phyloP scores from a whole-genome alignment of 2,113 vertebrate species.

The Fulmarus glacialis region DNA sequence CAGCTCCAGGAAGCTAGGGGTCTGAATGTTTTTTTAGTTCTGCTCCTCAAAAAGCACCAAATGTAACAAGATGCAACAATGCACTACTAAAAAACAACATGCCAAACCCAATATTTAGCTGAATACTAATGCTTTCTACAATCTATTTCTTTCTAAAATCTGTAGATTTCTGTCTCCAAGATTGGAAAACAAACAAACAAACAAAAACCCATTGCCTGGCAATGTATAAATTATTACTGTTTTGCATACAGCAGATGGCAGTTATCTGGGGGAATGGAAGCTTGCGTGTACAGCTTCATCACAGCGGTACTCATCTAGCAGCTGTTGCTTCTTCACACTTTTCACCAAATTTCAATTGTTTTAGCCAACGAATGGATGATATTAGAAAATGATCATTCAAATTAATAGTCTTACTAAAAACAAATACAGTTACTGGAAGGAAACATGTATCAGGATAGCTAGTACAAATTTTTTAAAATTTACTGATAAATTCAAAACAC shows the following conservation, averaged over 20 bases:
- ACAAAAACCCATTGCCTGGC: constrained; percentile 74
- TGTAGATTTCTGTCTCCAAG: constrained; percentile 2
- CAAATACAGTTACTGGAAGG: neutral
- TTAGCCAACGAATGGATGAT: constrained; percentile 3
- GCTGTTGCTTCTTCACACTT: constrained; percentile 84
- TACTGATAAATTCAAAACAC: neutral
- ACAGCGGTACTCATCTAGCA: constrained; percentile 81
- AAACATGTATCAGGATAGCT: neutral
- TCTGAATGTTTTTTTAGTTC: neutral
- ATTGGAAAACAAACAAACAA: constrained; percentile 29
- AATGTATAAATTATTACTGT: constrained; percentile 85
- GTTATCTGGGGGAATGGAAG: constrained; percentile 81
- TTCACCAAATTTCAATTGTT: constrained; percentile 62
- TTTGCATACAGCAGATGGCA: constrained; percentile 95
- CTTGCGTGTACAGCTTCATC: constrained; percentile 69
- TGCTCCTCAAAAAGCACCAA: neutral
- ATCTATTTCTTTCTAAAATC: neutral
- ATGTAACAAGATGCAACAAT: neutral
- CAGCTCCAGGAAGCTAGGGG: neutral
- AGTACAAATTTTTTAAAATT: neutral
- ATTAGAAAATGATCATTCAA: constrained; percentile 50
- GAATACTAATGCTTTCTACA: neutral
- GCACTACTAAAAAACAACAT: neutral
- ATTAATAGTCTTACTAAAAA: constrained; percentile 17
- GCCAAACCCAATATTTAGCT: neutral